Base-by-base conservation (phyloP, 2,113 vertebrate genomes). In the Hyaena hyaena region DNA sequence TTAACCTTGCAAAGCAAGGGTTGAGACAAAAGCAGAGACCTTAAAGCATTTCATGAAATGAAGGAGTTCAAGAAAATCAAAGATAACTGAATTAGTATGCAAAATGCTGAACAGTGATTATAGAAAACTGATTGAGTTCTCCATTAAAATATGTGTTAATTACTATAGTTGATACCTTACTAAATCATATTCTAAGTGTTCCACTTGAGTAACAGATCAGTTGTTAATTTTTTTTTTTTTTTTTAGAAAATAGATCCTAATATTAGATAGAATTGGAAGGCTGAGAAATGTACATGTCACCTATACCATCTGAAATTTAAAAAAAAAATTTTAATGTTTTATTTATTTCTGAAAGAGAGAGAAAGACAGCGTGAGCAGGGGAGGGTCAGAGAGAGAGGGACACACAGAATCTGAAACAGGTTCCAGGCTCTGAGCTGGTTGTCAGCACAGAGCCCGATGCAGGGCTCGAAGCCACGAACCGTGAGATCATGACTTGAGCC, bases 191-290 rank as follows among this genome's bases (percentile, higher is more conserved):
- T 71, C 39, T 48, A 88, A 80, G 15, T 71, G 15, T 58, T 80
- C 92, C 28, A 4, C 50, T 61, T 23, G 74, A 43, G 23, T 61
- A 79, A 35, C 68, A 68, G 63, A 35, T 87, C 14, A 43, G 31
- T 45, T 39, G 76, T 50, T 10, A 4, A 24, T 3, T 0, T 19
- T 7, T 2, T 2, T 10, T 68, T 71, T 48, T 1, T 50, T 15
- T 26, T 65, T 15, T 10, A 68, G n/a, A 58, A 87, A 87, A 69
- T 14, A n/a, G 48, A 58, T 14, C 73, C 7, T 58, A 58, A 58
- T 16, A n/a, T 69, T 3, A 3, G 73, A 58, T 28, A 55, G 79
- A 55, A 58, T 31, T 50, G 31, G 26, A 35, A 86, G 45, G 48
- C 33, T 55, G 45, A 79, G 21, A 86, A 31, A n/a, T n/a, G 28